Conservation (phyloP, 2,113 vertebrate species). For the Apus apus region DNA sequence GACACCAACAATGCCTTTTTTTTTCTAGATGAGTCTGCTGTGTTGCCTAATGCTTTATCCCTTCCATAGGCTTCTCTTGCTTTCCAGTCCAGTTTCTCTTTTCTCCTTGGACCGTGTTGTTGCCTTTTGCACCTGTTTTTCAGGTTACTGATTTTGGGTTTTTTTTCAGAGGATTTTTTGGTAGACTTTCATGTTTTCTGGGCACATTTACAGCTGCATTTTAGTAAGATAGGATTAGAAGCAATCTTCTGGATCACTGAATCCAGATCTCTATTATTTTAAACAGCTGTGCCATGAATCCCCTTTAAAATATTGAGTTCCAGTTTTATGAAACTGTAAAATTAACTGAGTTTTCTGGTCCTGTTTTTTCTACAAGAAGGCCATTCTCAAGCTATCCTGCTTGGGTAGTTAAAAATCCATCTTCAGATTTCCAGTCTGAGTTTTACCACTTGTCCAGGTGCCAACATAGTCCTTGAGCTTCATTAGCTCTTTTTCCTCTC, state of each 20-base stretch:
- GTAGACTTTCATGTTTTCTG: neutral
- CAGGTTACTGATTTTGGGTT: neutral
- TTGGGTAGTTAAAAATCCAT: neutral
- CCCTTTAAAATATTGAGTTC: constrained; percentile 52
- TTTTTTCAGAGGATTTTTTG: neutral
- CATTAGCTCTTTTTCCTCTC: neutral
- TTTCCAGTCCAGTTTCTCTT: neutral
- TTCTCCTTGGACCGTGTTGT: neutral
- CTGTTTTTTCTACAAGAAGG: neutral
- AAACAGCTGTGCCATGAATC: constrained; percentile 29
- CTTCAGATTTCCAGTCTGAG: neutral
- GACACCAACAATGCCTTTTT: neutral
- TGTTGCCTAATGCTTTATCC: neutral
- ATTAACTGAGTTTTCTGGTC: neutral
- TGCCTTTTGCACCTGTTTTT: neutral
- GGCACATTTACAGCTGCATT: constrained; percentile 15
- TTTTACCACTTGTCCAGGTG: neutral
- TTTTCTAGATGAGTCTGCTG: neutral
- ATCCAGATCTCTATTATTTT: constrained; percentile 36
- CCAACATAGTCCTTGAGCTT: neutral
- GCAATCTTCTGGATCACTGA: constrained; percentile 49
- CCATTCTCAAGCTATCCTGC: neutral
- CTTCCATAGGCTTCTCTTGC: neutral
- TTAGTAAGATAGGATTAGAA: constrained; percentile 34
- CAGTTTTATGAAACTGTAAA: constrained; percentile 42